These are phyloP conservation scores for Sebastes steindachneri DNA, from an alignment of 2,797 vertebrate species.

Conservation along the genomic window DNA sequence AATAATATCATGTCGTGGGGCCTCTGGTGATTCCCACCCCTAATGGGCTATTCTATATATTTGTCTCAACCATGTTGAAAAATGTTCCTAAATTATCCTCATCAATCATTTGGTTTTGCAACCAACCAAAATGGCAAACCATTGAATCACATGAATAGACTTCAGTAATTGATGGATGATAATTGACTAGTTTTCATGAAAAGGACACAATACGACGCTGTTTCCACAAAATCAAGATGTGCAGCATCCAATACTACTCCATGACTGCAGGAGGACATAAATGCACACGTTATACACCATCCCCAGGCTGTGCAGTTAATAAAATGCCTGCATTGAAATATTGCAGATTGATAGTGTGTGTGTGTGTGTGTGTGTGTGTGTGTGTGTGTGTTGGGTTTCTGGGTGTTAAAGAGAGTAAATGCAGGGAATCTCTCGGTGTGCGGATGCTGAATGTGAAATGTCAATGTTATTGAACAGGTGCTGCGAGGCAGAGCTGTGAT, in stretches of 20 bases:
- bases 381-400: constrained; percentile 51
- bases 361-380: background rate
- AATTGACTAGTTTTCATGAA: background rate
- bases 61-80: background rate
- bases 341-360: constrained; percentile 36
- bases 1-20: fast-evolving
- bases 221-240: background rate
- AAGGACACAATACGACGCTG: background rate
- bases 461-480: constrained; percentile 87
- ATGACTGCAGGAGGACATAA: background rate
- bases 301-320: constrained; percentile 7
- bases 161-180: constrained; percentile 4
- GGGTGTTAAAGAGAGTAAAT: constrained; percentile 73
- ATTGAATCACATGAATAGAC: background rate
- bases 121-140: background rate
- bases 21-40: too few relatives aligned
- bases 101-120: background rate
- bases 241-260: background rate
- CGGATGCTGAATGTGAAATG: constrained; percentile 83
- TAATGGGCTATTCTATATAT: background rate
- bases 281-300: background rate
- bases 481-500: constrained; percentile 82
- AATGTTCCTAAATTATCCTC: background rate
- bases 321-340: constrained; percentile 54
- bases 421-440: constrained; percentile 68